Conservation (phyloP, 2,113 vertebrate species). For the Cervus canadensis region DNA sequence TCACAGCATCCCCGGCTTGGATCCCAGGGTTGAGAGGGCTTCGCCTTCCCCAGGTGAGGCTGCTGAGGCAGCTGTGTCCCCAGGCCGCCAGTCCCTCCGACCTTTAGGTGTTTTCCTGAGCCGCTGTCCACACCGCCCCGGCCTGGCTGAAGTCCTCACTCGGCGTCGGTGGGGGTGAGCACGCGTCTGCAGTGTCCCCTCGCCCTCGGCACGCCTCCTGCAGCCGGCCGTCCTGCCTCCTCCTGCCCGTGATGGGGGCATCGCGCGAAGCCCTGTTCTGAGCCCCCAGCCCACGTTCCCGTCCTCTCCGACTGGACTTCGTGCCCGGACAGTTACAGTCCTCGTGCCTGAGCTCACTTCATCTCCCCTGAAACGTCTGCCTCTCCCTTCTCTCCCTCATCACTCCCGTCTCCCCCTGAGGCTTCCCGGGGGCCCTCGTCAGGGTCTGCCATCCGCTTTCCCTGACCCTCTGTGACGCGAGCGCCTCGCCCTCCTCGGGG, state of each 20-base stretch:
- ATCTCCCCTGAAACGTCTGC: too few relatives aligned
- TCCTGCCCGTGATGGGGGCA: neutral
- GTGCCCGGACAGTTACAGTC: neutral
- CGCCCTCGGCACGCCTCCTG: accelerated
- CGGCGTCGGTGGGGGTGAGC: neutral
- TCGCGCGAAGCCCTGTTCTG: accelerated
- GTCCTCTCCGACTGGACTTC: neutral
- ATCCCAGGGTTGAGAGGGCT: neutral
- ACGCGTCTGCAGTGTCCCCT: accelerated
- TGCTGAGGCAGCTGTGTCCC: too few relatives aligned
- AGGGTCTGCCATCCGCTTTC: neutral
- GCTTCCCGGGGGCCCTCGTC: neutral
- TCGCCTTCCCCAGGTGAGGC: neutral
- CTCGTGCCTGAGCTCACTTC: neutral
- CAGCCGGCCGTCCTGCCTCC: accelerated
- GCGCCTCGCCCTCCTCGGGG: neutral
- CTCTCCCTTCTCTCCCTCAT: neutral
- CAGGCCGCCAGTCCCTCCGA: too few relatives aligned
- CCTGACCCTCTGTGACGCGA: neutral
- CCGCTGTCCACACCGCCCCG: accelerated
- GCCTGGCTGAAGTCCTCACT: neutral
- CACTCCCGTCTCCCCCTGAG: neutral
- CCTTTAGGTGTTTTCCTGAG: neutral
- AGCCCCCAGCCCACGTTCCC: neutral
- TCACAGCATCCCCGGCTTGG: neutral